Evolutionary conservation across 2,888 invertebrate species (phyloP).

Genomic region (Drosophila merina): DNA sequence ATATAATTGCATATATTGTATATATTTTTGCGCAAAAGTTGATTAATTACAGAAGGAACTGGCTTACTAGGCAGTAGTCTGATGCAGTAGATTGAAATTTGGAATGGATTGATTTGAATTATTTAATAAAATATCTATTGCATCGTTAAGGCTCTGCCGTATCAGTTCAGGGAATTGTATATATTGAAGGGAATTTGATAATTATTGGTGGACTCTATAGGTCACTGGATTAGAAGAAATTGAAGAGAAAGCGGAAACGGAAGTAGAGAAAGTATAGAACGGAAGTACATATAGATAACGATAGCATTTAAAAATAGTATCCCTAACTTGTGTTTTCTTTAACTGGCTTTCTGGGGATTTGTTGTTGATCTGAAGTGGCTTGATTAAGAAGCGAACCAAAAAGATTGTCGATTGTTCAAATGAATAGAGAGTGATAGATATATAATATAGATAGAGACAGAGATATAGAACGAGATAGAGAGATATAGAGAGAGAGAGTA

Average conservation of each 20-base stretch:
- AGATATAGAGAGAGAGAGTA: slow-evolving; percentile 37
- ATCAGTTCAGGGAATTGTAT: slow-evolving; percentile 33
- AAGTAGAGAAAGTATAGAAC: slow-evolving; percentile 52
- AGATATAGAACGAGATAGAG: slow-evolving; percentile 38
- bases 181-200: slow-evolving; percentile 58
- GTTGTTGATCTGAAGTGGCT: slow-evolving; percentile 25
- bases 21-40: slow-evolving; percentile 31
- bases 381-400: slow-evolving; percentile 65
- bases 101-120: slow-evolving; percentile 1
- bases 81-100: slow-evolving; percentile 10
- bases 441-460: slow-evolving; percentile 33
- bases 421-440: slow-evolving; percentile 48
- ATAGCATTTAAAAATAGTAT: slow-evolving; percentile 81
- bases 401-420: slow-evolving; percentile 51
- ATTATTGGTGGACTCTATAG: slow-evolving; percentile 49
- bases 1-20: slow-evolving; percentile 31
- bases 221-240: slow-evolving; percentile 44
- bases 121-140: slow-evolving; percentile 41
- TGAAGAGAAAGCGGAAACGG: slow-evolving; percentile 54
- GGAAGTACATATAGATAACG: slow-evolving; percentile 78
- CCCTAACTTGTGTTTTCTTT: slow-evolving; percentile 37
- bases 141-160: slow-evolving; percentile 47
- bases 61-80: not conserved
- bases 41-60: slow-evolving; percentile 41
- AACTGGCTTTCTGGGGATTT: slow-evolving; percentile 45